Percentiles rank a stretch among this genome's conserved stretches.
These are phyloP conservation scores for Myotis daubentonii DNA, from an alignment of 2,797 vertebrate genomes.

Conservation along the genomic window DNA sequence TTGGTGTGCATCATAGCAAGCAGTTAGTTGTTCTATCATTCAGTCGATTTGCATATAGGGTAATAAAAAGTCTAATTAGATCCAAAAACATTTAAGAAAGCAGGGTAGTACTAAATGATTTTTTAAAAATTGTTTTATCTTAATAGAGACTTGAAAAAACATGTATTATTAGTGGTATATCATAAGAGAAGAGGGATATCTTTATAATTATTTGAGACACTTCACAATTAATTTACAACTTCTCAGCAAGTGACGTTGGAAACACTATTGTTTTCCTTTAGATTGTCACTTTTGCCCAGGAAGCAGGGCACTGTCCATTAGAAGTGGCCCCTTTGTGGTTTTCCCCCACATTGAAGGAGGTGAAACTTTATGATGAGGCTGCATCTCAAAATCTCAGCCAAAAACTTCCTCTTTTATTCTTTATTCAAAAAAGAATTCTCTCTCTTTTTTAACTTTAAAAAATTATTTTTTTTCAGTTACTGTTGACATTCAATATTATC, in stretches of 20 bases:
- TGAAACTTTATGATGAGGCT: background rate
- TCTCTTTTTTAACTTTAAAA: background rate
- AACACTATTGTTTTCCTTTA: background rate
- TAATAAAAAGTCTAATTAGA: background rate
- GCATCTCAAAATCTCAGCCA: background rate
- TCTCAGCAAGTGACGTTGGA: background rate
- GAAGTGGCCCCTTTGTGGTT: background rate
- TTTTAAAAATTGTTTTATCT: background rate
- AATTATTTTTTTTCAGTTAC: background rate
- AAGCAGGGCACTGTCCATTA: background rate
- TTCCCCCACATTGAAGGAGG: background rate
- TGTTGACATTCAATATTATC: background rate
- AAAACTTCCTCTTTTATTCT: background rate
- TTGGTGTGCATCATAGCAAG: too few species aligned
- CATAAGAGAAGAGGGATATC: background rate
- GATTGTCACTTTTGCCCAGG: background rate
- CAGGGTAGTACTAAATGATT: background rate
- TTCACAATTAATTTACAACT: background rate
- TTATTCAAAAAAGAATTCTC: background rate
- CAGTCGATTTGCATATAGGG: too few species aligned
- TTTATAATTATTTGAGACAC: background rate
- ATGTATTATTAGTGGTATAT: background rate
- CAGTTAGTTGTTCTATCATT: fast-evolving
- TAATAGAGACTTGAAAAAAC: background rate
- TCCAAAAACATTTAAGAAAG: background rate